Conservation (phyloP, 2,797 vertebrate species). For the Australoheros facetus region DNA sequence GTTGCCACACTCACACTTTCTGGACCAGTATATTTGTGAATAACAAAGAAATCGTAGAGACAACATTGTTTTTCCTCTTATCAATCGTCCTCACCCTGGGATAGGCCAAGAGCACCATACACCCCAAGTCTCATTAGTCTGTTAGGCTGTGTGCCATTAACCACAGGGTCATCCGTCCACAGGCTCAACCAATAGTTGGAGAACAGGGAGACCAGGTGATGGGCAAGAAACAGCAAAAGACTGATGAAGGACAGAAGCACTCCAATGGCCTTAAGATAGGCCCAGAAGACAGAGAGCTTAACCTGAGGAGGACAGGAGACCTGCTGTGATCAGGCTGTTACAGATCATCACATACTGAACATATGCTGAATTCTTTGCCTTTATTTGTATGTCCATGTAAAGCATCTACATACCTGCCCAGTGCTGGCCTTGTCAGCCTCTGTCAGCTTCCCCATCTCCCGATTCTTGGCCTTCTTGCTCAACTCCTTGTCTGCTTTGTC, state of each 20-base stretch:
- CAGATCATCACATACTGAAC: not conserved
- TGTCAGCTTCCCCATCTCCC: slow-evolving; percentile 85
- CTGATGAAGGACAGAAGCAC: slow-evolving; percentile 85
- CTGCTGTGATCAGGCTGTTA: not conserved
- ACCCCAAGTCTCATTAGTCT: slow-evolving; percentile 86
- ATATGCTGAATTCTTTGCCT: not conserved
- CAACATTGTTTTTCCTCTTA: not conserved
- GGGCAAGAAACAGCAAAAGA: slow-evolving; percentile 87
- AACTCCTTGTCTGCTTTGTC: slow-evolving; percentile 43
- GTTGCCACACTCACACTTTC: too few species aligned
- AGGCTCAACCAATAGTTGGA: slow-evolving; percentile 97
- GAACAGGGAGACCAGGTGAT: slow-evolving; percentile 85
- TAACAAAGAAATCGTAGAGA: not conserved
- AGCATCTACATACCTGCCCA: slow-evolving; percentile 80
- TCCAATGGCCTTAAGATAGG: slow-evolving; percentile 94
- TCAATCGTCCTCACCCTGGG: slow-evolving; percentile 83
- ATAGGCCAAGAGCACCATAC: slow-evolving; percentile 88
- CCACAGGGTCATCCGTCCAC: slow-evolving; percentile 92
- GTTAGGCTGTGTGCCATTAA: slow-evolving; percentile 91
- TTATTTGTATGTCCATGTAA: not conserved
- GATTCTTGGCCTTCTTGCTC: slow-evolving; percentile 53
- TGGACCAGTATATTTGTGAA: too few species aligned
- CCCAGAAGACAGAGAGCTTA: slow-evolving; percentile 90
- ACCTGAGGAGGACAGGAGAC: slow-evolving; percentile 78
- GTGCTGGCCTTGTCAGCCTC: slow-evolving; percentile 94